These are phyloP conservation scores for Myrmecobius fasciatus DNA, from an alignment of 2,113 vertebrate species.

Conservation along the genomic window DNA sequence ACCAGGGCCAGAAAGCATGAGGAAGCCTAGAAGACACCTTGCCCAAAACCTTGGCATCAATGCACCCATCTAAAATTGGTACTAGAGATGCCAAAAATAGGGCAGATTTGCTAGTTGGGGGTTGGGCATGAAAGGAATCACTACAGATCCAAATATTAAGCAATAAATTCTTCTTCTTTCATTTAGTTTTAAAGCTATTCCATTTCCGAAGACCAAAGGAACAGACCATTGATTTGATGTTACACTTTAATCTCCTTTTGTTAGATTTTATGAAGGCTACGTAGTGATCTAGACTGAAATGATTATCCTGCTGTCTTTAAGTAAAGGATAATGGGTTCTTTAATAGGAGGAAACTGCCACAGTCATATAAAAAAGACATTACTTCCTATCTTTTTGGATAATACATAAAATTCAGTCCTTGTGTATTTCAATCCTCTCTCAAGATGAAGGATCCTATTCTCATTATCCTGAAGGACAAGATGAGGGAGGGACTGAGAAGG, in stretches of 20 bases:
- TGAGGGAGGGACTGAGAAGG: neutral
- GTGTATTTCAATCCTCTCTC: neutral
- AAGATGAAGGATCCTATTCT: constrained; percentile 11
- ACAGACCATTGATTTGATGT: constrained; percentile 28
- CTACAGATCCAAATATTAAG: constrained; percentile 27
- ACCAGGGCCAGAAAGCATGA: constrained; percentile 54
- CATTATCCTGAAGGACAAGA: constrained; percentile 7
- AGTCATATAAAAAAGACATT: constrained; percentile 20
- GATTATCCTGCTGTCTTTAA: constrained; percentile 51
- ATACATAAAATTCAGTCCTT: neutral
- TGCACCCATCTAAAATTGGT: constrained; percentile 53
- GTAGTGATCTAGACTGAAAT: constrained; percentile 21
- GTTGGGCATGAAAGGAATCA: constrained; percentile 13
- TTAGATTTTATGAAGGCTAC: constrained; percentile 14
- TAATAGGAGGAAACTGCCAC: neutral
- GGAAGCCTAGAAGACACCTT: constrained; percentile 46
- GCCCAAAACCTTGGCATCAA: neutral
- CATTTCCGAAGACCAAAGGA: constrained; percentile 33
- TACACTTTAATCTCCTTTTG: constrained; percentile 28
- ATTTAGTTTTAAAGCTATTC: constrained; percentile 46
- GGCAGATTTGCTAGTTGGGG: constrained; percentile 1
- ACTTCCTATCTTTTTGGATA: constrained; percentile 8
- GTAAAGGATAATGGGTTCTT: constrained; percentile 41
- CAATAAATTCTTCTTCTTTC: constrained; percentile 12
- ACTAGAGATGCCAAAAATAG: constrained; percentile 38